Evolutionary conservation across 23 tunicate genomes (phyloP).

Genomic region (Ascidia mentula): DNA sequence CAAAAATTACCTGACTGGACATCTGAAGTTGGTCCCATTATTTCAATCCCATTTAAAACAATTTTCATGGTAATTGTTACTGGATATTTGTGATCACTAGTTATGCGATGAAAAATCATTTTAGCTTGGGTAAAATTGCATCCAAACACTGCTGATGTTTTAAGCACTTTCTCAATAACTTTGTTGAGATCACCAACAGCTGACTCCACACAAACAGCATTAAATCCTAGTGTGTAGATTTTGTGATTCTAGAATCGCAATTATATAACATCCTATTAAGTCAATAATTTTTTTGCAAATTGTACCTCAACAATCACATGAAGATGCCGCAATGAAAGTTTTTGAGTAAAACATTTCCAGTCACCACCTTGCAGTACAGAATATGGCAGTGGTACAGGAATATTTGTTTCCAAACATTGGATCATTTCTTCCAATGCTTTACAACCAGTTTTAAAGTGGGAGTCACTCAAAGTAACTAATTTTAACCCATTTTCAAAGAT

Average conservation of each 20-base stretch:
- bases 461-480: background rate
- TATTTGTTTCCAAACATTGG: background rate
- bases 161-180: background rate
- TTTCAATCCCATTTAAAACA: background rate
- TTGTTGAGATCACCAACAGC: background rate
- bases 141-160: background rate
- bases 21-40: background rate
- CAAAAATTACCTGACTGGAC: background rate
- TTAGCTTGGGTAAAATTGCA: background rate
- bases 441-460: background rate
- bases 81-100: background rate
- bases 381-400: background rate
- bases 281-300: too few relatives aligned
- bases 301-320: background rate
- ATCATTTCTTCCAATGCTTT: background rate
- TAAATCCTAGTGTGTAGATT: background rate
- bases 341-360: background rate
- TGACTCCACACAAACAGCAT: background rate
- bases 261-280: background rate
- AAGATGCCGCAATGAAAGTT: background rate
- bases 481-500: background rate
- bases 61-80: background rate
- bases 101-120: background rate
- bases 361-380: background rate
- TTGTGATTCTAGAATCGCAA: background rate